Percentiles rank a stretch among this genome's conserved stretches.
These are phyloP conservation scores for Leptatherina wallacei DNA, from an alignment of 2,797 vertebrate species.

Conservation along the genomic window DNA sequence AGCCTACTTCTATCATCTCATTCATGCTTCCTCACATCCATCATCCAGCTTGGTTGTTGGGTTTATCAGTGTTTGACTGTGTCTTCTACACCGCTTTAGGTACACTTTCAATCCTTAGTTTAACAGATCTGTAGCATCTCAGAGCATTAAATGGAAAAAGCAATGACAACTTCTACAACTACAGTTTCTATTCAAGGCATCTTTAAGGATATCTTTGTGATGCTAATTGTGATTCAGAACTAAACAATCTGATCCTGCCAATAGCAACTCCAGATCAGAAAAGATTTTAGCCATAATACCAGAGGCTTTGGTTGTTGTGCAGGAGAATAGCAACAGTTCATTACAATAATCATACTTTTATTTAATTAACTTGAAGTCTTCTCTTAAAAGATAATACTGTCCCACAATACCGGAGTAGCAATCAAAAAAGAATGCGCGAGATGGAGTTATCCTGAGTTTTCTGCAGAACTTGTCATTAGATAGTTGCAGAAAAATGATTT, in stretches of 20 bases:
- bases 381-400: background rate
- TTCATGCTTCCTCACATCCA: background rate
- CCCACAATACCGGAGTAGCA: background rate
- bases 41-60: background rate
- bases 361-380: background rate
- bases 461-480: background rate
- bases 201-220: background rate
- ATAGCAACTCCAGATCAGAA: background rate
- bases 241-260: background rate
- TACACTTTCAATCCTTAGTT: background rate
- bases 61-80: background rate
- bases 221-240: background rate
- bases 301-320: background rate
- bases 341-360: background rate
- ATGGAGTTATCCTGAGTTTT: background rate
- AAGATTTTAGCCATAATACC: background rate
- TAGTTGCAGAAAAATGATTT: background rate
- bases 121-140: background rate
- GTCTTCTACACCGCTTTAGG: background rate
- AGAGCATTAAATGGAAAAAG: background rate
- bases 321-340: background rate
- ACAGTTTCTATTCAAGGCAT: background rate
- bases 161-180: background rate
- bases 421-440: background rate
- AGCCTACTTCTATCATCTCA: background rate